Evolutionary conservation across 2,888 invertebrate species (phyloP).

Genomic region (Achlya flavicornis): DNA sequence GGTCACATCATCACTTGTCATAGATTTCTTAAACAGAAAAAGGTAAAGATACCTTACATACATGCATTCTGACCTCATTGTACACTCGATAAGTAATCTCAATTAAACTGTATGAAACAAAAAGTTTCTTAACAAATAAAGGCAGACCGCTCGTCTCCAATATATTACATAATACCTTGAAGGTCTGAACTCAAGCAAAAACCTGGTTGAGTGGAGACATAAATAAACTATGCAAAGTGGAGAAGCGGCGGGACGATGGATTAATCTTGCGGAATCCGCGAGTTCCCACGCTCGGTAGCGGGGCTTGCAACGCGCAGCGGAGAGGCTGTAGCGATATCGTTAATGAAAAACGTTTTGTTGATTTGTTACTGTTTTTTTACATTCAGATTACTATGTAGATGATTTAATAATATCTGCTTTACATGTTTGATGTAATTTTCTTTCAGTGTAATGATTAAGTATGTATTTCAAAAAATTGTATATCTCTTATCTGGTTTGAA

Average conservation of each 20-base stretch:
- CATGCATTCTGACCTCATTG: not conserved
- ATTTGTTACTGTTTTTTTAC: not conserved
- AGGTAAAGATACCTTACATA: not conserved
- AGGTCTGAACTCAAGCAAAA: slow-evolving; percentile 26
- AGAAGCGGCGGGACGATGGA: slow-evolving; percentile 53
- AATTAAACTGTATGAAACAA: not conserved
- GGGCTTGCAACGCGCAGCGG: slow-evolving; percentile 27
- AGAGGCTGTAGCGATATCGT: slow-evolving; percentile 30
- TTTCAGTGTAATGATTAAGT: too few relatives aligned
- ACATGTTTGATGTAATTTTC: too few relatives aligned
- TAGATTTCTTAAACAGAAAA: not conserved
- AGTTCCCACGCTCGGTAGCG: slow-evolving; percentile 57
- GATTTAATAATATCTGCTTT: too few relatives aligned
- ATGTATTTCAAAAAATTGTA: too few relatives aligned
- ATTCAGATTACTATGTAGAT: not conserved
- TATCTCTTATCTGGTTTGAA: too few relatives aligned
- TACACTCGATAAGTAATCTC: not conserved
- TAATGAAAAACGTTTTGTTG: not conserved
- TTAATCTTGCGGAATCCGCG: slow-evolving; percentile 57
- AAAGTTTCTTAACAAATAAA: slow-evolving; percentile 2
- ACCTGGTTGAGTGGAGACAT: slow-evolving; percentile 40
- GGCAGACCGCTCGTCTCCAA: slow-evolving; percentile 9
- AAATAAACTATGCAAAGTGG: slow-evolving; percentile 59
- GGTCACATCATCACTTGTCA: too few relatives aligned
- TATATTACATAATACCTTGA: slow-evolving; percentile 17